Percentiles rank a stretch among this genome's conserved stretches.
phyloP scores from a whole-genome alignment of 2,888 invertebrate species.

The Pegoplata infirma region DNA sequence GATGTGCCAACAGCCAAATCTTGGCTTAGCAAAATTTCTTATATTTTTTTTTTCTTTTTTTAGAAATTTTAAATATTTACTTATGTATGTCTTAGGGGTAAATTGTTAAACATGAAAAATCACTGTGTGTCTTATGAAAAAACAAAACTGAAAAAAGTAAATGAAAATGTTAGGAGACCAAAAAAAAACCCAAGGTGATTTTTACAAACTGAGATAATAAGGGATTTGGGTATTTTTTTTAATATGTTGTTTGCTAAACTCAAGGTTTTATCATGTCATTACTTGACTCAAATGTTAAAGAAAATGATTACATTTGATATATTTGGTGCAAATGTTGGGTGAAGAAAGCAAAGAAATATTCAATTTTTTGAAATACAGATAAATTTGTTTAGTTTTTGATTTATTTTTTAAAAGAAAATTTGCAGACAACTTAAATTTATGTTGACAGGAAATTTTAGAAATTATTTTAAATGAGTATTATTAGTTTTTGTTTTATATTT shows the following conservation, averaged over 20 bases:
- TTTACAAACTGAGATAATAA: slow-evolving; percentile 25
- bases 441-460: too few relatives aligned
- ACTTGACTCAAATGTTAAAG: background rate
- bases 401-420: too few relatives aligned
- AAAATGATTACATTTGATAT: background rate
- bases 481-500: too few relatives aligned
- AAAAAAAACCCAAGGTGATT: slow-evolving; percentile 35
- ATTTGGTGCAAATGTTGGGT: background rate
- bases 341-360: too few relatives aligned
- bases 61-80: slow-evolving; percentile 29
- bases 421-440: too few relatives aligned
- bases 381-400: too few relatives aligned
- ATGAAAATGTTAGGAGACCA: background rate
- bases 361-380: too few relatives aligned
- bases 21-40: background rate
- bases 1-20: background rate
- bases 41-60: too few relatives aligned
- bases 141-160: background rate
- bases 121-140: background rate
- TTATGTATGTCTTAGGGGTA: background rate
- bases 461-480: too few relatives aligned
- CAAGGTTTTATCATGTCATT: slow-evolving; percentile 24
- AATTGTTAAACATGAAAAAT: slow-evolving; percentile 3
- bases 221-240: slow-evolving; percentile 31
- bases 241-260: slow-evolving; percentile 30